phyloP scores from a whole-genome alignment of 1,140 invertebrate species.

The Aethina tumida region DNA sequence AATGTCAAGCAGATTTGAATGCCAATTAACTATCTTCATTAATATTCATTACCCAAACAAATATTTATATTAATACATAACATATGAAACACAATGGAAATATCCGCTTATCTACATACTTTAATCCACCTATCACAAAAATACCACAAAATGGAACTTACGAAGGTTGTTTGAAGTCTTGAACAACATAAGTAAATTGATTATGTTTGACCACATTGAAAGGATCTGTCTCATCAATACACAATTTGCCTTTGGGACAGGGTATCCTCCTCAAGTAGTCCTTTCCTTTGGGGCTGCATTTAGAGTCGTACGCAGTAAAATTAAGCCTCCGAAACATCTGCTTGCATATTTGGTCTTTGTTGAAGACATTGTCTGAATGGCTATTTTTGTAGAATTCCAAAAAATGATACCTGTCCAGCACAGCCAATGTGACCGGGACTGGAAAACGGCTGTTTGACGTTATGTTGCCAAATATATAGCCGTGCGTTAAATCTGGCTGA shows the following conservation, averaged over 20 bases:
- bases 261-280: conserved; percentile 86
- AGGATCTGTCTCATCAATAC: conserved; percentile 77
- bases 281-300: conserved; percentile 62
- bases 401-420: conserved; percentile 79
- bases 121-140: background rate
- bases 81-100: no score
- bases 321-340: conserved; percentile 80
- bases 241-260: conserved; percentile 66
- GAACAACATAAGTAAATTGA: conserved; percentile 91
- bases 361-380: conserved; percentile 35
- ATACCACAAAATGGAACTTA: conserved; percentile 38
- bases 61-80: no score
- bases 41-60: no score
- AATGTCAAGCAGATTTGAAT: no score
- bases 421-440: conserved; percentile 70
- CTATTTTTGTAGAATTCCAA: conserved; percentile 80
- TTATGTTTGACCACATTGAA: conserved; percentile 74
- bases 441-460: conserved; percentile 57
- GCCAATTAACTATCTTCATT: no score
- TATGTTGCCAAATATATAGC: conserved; percentile 92
- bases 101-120: background rate
- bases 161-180: conserved; percentile 81
- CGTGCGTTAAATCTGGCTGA: conserved; percentile 69
- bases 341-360: conserved; percentile 62
- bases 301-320: conserved; percentile 70